phyloP scores from a whole-genome alignment of 2,888 invertebrate genomes.

The Drosophila borborema region DNA sequence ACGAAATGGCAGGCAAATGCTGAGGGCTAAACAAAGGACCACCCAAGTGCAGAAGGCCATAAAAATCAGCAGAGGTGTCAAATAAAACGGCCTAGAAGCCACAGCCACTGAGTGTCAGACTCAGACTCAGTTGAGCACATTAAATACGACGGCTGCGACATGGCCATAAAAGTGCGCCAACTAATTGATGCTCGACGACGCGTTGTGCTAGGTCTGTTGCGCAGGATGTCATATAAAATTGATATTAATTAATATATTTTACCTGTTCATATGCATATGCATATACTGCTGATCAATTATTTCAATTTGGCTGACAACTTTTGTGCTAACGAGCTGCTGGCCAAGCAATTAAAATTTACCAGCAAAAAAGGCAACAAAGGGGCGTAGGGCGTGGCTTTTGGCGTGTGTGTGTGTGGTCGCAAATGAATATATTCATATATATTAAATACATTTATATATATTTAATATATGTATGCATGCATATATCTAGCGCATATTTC shows the following conservation, averaged over 20 bases:
- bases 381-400: slow-evolving; percentile 41
- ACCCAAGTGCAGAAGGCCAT: slow-evolving; percentile 58
- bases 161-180: slow-evolving; percentile 56
- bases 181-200: slow-evolving; percentile 50
- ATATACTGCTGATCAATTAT: slow-evolving; percentile 62
- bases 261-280: not conserved
- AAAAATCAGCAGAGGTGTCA: slow-evolving; percentile 75
- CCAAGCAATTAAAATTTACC: slow-evolving; percentile 61
- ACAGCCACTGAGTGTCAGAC: not conserved
- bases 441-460: not conserved
- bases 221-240: slow-evolving; percentile 39
- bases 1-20: slow-evolving; percentile 18
- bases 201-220: not conserved
- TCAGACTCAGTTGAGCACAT: slow-evolving; percentile 31
- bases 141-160: slow-evolving; percentile 33
- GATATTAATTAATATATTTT: slow-evolving; percentile 69
- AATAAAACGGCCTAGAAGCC: slow-evolving; percentile 54
- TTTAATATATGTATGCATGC: not conserved
- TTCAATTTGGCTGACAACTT: slow-evolving; percentile 64
- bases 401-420: slow-evolving; percentile 39
- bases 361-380: not conserved
- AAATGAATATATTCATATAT: not conserved
- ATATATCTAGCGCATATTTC: slow-evolving; percentile 41
- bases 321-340: slow-evolving; percentile 67
- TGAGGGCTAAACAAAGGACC: slow-evolving; percentile 47